These are phyloP conservation scores for Atractosteus spatula DNA, from an alignment of 2,113 vertebrate species.

Conservation along the genomic window DNA sequence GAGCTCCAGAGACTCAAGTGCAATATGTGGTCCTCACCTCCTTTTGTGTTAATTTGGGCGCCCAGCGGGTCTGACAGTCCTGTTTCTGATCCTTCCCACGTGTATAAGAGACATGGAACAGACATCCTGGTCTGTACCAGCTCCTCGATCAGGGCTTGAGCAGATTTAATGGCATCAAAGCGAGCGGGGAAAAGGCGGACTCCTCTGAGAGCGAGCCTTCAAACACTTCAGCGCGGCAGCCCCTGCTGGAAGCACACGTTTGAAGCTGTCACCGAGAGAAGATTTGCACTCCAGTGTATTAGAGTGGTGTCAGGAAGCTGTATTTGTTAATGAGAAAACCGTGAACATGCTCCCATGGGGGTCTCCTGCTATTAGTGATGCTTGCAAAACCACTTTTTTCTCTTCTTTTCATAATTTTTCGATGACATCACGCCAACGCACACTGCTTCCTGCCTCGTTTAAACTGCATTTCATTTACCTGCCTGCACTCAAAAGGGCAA, in stretches of 20 bases:
- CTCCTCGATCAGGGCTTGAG: slow-evolving; percentile 36
- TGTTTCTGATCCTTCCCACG: not conserved
- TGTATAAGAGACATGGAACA: slow-evolving; percentile 35
- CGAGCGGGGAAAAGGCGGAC: slow-evolving; percentile 1
- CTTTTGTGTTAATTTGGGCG: slow-evolving; percentile 2
- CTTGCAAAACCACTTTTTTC: not conserved
- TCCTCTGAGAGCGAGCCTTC: slow-evolving; percentile 9
- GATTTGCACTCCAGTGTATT: slow-evolving; percentile 10
- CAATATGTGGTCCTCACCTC: not conserved
- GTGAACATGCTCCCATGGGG: slow-evolving; percentile 4
- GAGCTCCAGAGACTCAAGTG: too few species aligned
- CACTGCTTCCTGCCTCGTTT: not conserved
- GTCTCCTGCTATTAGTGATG: not conserved
- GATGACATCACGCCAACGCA: not conserved
- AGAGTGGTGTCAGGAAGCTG: slow-evolving; percentile 5
- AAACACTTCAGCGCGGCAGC: slow-evolving; percentile 1
- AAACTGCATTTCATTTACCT: not conserved
- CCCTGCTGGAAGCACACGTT: slow-evolving; percentile 3
- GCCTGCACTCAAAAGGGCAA: not conserved
- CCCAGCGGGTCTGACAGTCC: slow-evolving; percentile 20
- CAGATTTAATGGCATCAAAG: slow-evolving; percentile 39
- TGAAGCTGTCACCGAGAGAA: slow-evolving; percentile 11
- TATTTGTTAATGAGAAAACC: slow-evolving; percentile 12
- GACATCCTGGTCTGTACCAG: slow-evolving; percentile 37
- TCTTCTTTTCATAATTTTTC: too few species aligned